Percentiles rank a stretch among this genome's conserved stretches.
phyloP scores from a whole-genome alignment of 2,888 invertebrate genomes.

The Lithophane socia region DNA sequence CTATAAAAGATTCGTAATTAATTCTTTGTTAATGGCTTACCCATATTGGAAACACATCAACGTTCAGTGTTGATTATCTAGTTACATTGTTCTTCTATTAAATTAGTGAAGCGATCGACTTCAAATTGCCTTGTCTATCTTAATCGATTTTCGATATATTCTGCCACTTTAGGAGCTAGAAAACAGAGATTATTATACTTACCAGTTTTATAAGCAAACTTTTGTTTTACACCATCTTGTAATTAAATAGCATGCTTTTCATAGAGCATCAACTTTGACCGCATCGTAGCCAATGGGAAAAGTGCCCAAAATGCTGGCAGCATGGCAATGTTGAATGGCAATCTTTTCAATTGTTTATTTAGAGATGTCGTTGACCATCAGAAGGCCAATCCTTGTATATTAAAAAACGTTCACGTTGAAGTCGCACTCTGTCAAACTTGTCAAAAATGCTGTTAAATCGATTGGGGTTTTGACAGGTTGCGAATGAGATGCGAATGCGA shows the following conservation, averaged over 20 bases:
- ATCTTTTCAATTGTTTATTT: not conserved
- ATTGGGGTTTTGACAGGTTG: too few species aligned
- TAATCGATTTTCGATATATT: slow-evolving; percentile 31
- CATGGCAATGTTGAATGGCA: too few species aligned
- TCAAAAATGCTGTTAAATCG: too few species aligned
- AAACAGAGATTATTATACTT: not conserved
- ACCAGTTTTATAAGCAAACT: not conserved
- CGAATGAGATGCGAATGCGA: too few species aligned
- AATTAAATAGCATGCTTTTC: not conserved
- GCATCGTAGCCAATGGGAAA: not conserved
- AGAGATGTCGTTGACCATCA: too few species aligned
- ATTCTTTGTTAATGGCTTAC: slow-evolving; percentile 10
- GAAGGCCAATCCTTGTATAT: too few species aligned
- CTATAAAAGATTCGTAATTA: not conserved
- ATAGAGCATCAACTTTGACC: not conserved
- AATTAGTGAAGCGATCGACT: slow-evolving; percentile 33
- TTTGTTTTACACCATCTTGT: not conserved
- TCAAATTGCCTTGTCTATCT: slow-evolving; percentile 16
- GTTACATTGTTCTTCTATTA: slow-evolving; percentile 30
- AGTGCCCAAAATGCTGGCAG: not conserved
- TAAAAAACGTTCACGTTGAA: too few species aligned
- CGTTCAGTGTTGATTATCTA: slow-evolving; percentile 24
- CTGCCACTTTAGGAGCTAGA: slow-evolving; percentile 9
- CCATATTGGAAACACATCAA: slow-evolving; percentile 42
- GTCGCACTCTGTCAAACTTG: too few species aligned